Evolutionary conservation across 2,113 vertebrate species (phyloP), one percentile per base, ranked within the genome.

Genomic region (Meles meles): DNA sequence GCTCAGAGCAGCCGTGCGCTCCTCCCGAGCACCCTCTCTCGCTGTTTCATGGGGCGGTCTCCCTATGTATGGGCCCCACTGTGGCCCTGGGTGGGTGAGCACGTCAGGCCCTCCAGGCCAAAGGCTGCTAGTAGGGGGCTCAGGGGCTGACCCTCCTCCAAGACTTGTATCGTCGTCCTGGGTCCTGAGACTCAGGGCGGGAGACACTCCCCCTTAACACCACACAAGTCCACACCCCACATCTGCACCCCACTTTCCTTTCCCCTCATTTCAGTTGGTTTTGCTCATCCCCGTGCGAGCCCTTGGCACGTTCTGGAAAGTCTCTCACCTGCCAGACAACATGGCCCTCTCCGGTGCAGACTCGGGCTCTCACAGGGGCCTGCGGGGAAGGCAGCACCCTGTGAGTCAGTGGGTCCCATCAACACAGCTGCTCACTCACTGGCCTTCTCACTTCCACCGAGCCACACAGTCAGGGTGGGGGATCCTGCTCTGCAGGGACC

Each of bases 361-460:
- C 17, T 55, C 17, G 17, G 52, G 52, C 52, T 55, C 52, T 55
- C 52, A 55, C 52, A 18, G 52, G 52, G 52, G 17, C 52, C 52
- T 6, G 5, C 52, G 17, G 52, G 52, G 52, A 55, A 55, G 52
- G 52, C 2, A 39, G 21, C 11, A 0, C 71, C 71, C 20, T 1
- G 0, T 12, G 11, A 23, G 10, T 11, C n/a, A 1, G 21, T 0
- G 5, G 21, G 18, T 21, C 37, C 69, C 37, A 3, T 6, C 37
- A 14, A 6, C 21, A 6, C 3, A 37, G 21, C 71, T 7, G 37
- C 7, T n/a, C 59, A 0, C 7, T 12, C 23, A 21, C 12, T 21
- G 14, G 20, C 37, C 37, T 20, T 77, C 39, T 69, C 4, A 21
- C 2, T 47, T 12, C 49, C 37, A 76, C 2, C 42, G 10, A 34